These are phyloP conservation scores for Caenorhabditis japonica DNA, from an alignment of 2,888 invertebrate genomes.

Conservation along the genomic window DNA sequence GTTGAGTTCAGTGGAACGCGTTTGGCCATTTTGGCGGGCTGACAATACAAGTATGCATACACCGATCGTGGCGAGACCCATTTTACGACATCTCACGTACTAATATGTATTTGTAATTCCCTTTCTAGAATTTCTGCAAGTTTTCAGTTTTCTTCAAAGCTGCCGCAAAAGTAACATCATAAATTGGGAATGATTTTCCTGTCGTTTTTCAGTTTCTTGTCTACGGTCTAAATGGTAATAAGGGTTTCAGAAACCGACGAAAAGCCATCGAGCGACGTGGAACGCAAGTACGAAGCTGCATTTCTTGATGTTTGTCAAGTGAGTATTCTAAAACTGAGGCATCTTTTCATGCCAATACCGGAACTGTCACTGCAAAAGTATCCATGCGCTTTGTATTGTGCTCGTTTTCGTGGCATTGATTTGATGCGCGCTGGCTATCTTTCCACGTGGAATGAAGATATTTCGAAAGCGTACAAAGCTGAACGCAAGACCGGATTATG, in stretches of 20 bases:
- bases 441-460: background rate
- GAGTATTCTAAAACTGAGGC: conserved; percentile 14
- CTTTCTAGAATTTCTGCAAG: no score
- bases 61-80: no score
- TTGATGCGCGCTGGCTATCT: conserved; percentile 4
- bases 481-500: background rate
- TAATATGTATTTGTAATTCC: no score
- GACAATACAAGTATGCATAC: no score
- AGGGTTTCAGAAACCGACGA: conserved; percentile 8
- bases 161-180: no score
- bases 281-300: conserved; percentile 26
- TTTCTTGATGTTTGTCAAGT: conserved; percentile 23
- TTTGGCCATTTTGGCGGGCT: no score
- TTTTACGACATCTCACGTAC: no score
- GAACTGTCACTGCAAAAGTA: conserved; percentile 8
- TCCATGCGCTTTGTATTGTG: conserved; percentile 19
- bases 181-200: no score
- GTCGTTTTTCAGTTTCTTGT: no score
- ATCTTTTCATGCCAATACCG: conserved; percentile 2
- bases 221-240: no score
- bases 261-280: background rate
- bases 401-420: conserved; percentile 4
- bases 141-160: no score
- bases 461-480: conserved; percentile 4
- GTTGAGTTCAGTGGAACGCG: no score